phyloP scores from a whole-genome alignment of 1,140 invertebrate species.

The Globodera ellingtonae region DNA sequence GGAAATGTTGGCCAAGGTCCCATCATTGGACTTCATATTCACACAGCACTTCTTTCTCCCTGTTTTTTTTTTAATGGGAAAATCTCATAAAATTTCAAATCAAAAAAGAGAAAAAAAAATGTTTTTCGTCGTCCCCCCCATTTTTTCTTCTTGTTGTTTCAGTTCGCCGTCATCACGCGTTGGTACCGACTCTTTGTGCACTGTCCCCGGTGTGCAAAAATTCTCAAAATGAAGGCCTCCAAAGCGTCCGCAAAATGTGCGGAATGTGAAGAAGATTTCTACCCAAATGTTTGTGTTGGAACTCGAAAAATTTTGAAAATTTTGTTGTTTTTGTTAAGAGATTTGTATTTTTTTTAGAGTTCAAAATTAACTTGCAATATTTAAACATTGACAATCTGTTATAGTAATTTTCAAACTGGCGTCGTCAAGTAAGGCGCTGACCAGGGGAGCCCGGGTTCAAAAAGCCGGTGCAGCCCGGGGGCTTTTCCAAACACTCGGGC shows the following conservation, averaged over 20 bases:
- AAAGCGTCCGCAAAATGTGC: slow-evolving; percentile 52
- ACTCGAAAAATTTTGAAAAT: too few relatives aligned
- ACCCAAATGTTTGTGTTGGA: slow-evolving; percentile 46
- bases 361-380: too few relatives aligned
- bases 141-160: slow-evolving; percentile 30
- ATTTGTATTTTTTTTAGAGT: too few relatives aligned
- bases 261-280: slow-evolving; percentile 41
- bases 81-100: neutral
- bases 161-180: slow-evolving; percentile 56
- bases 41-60: neutral
- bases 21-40: neutral
- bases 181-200: slow-evolving; percentile 55
- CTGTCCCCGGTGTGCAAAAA: slow-evolving; percentile 51
- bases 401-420: too few relatives aligned
- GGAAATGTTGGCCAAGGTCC: slow-evolving; percentile 45
- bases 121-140: neutral
- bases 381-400: too few relatives aligned
- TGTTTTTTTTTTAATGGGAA: neutral
- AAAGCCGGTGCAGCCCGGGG: too few relatives aligned
- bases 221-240: slow-evolving; percentile 47
- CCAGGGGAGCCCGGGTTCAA: too few relatives aligned
- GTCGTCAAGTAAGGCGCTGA: too few relatives aligned
- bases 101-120: neutral
- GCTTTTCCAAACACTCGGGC: too few relatives aligned
- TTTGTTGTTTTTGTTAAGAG: too few relatives aligned